These are phyloP conservation scores for Channa striata DNA, from an alignment of 2,797 vertebrate species.

Conservation along the genomic window DNA sequence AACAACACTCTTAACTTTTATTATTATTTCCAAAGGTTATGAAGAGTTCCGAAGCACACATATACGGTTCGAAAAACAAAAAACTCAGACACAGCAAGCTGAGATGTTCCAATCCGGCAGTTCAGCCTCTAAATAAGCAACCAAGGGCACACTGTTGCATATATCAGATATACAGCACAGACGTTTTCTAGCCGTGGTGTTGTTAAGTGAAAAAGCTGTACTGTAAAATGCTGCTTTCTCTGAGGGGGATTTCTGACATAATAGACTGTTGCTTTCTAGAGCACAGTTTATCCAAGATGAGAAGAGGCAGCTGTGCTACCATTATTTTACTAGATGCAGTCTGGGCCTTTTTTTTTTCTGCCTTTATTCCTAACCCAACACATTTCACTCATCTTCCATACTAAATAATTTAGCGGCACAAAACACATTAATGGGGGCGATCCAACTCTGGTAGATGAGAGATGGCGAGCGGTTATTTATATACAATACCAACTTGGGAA, in stretches of 20 bases:
- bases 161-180: slow-evolving; percentile 5
- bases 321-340: slow-evolving; percentile 59
- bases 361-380: slow-evolving; percentile 77
- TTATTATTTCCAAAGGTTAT: slow-evolving; percentile 45
- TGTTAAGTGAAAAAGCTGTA: slow-evolving; percentile 21
- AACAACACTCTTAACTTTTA: background rate
- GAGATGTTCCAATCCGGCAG: slow-evolving; percentile 49
- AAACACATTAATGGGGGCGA: slow-evolving; percentile 78
- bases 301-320: slow-evolving; percentile 38
- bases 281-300: slow-evolving; percentile 48
- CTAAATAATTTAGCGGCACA: slow-evolving; percentile 82
- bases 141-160: slow-evolving; percentile 36
- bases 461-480: slow-evolving; percentile 79
- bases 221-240: slow-evolving; percentile 24
- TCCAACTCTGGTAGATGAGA: slow-evolving; percentile 67
- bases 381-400: slow-evolving; percentile 78
- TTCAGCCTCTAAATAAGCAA: slow-evolving; percentile 46
- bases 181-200: slow-evolving; percentile 24
- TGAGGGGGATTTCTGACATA: slow-evolving; percentile 22
- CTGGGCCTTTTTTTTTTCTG: slow-evolving; percentile 56
- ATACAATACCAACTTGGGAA: slow-evolving; percentile 60
- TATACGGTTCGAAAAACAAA: slow-evolving; percentile 34
- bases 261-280: slow-evolving; percentile 37
- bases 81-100: slow-evolving; percentile 14
- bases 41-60: slow-evolving; percentile 47